A percentile compares a stretch with the other conserved stretches of the same genome.
These are phyloP conservation scores for Electrophaes corylata DNA, from an alignment of 2,888 invertebrate species.

Conservation along the genomic window DNA sequence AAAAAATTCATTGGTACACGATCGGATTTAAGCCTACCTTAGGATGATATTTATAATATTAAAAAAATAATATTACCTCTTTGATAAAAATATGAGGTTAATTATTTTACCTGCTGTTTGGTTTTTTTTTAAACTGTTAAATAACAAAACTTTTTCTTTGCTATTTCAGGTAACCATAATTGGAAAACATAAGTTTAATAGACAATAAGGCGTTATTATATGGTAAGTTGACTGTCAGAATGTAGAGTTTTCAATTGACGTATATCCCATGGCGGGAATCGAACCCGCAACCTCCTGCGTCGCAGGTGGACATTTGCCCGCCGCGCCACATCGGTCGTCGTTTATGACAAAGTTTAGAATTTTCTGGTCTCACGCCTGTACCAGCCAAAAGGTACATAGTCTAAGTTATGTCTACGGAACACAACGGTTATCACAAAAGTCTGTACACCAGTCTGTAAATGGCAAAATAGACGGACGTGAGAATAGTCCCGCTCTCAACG, in stretches of 20 bases:
- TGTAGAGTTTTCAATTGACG: conserved; percentile 20
- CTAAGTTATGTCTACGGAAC: conserved; percentile 44
- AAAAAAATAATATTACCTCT: no score
- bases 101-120: no score
- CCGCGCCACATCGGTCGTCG: no score
- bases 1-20: no score
- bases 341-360: conserved; percentile 3
- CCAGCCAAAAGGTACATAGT: conserved; percentile 14
- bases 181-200: conserved; percentile 55
- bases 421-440: conserved; percentile 51
- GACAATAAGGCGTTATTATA: conserved; percentile 57
- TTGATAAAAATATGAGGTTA: no score
- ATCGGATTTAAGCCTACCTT: no score
- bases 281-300: no score
- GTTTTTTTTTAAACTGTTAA: conserved; percentile 33
- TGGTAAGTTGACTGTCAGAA: conserved; percentile 59
- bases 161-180: conserved; percentile 72
- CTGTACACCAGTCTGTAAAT: conserved; percentile 36
- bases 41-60: no score
- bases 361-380: background rate
- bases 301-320: no score
- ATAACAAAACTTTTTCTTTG: conserved; percentile 57
- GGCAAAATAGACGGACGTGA: conserved; percentile 69
- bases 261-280: no score
- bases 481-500: conserved; percentile 71